Evolutionary conservation across 2,113 vertebrate genomes (phyloP).

Genomic region (Stigmatopora nigra): DNA sequence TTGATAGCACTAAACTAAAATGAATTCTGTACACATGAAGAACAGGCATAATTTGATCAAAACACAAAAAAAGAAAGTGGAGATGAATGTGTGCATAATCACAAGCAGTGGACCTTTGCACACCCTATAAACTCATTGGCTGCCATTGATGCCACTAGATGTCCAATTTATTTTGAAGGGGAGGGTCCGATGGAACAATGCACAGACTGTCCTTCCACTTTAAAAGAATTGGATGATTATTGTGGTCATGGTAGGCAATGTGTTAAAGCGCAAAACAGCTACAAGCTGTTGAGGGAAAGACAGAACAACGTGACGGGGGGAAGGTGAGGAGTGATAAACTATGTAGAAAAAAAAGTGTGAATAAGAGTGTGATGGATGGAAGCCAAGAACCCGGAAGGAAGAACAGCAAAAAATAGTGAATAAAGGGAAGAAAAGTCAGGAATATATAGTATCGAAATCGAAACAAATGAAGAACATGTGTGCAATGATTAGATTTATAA

Average conservation of each 20-base stretch:
- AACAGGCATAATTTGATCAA: conserved; percentile 30
- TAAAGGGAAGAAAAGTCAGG: too few relatives aligned
- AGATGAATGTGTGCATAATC: conserved; percentile 14
- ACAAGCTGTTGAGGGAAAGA: neutral
- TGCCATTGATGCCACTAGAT: neutral
- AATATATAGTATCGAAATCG: too few relatives aligned
- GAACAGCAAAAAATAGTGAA: too few relatives aligned
- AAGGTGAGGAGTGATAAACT: neutral
- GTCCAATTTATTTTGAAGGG: neutral
- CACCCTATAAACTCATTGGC: conserved; percentile 19
- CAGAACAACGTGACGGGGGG: neutral
- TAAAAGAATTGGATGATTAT: too few relatives aligned
- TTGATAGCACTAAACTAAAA: conserved; percentile 36
- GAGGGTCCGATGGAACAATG: neutral
- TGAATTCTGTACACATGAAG: conserved; percentile 14
- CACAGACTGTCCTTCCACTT: too few relatives aligned
- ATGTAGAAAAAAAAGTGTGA: neutral
- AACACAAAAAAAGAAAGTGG: conserved; percentile 21
- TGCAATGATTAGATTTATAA: neutral
- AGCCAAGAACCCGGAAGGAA: too few relatives aligned
- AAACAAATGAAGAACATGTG: too few relatives aligned
- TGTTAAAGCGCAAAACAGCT: too few relatives aligned
- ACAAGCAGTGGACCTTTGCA: conserved; percentile 27
- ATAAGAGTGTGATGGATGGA: too few relatives aligned
- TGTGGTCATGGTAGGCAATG: too few relatives aligned